Conservation (phyloP, 1,140 invertebrate species). For the Oedothorax gibbosus region DNA sequence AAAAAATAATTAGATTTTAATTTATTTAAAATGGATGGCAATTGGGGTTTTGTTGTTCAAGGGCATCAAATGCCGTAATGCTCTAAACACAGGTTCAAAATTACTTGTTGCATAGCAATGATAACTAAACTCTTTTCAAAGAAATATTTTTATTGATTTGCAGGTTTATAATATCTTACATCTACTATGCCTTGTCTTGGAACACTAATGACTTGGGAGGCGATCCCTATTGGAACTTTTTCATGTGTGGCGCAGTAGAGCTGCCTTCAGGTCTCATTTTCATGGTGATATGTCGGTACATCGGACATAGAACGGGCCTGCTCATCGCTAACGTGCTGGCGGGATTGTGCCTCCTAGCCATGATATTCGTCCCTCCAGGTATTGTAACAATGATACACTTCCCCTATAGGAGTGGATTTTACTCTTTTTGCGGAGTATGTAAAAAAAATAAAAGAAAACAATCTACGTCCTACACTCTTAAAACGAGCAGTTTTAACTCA, state of each 20-base stretch:
- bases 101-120: too few species aligned
- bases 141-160: neutral
- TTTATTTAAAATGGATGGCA: too few species aligned
- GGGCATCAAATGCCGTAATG: too few species aligned
- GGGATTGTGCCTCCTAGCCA: constrained; percentile 60
- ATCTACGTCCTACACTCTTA: too few species aligned
- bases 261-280: constrained; percentile 80
- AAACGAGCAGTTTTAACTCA: too few species aligned
- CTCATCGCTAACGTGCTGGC: constrained; percentile 43
- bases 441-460: too few species aligned
- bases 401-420: too few species aligned
- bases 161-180: constrained; percentile 77
- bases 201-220: constrained; percentile 81
- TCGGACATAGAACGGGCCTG: constrained; percentile 65
- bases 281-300: constrained; percentile 73
- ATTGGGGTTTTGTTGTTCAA: too few species aligned
- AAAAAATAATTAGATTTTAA: too few species aligned
- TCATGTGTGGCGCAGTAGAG: constrained; percentile 81
- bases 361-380: constrained; percentile 53
- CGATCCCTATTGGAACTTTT: constrained; percentile 81
- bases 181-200: constrained; percentile 86
- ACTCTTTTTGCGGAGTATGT: too few species aligned
- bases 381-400: neutral
- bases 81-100: too few species aligned
- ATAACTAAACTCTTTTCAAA: too few species aligned